These are phyloP conservation scores for Motacilla tschutschensis DNA, from an alignment of 2,113 vertebrate genomes.

Conservation along the genomic window DNA sequence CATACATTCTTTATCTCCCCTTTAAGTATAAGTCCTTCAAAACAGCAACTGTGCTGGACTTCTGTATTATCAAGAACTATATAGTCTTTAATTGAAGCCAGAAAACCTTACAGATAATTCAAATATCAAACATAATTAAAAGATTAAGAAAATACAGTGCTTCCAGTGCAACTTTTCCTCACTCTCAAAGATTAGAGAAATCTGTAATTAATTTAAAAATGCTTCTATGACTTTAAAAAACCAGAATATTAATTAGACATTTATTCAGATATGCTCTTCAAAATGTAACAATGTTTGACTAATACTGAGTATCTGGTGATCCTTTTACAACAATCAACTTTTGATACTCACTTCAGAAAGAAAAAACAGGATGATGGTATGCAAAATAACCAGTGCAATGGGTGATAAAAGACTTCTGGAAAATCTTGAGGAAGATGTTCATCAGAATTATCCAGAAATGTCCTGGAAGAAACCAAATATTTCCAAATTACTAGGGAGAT, in stretches of 20 bases:
- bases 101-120: background rate
- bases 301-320: background rate
- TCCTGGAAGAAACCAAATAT: conserved; percentile 61
- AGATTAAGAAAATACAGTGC: background rate
- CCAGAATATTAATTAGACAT: background rate
- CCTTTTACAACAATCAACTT: background rate
- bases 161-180: background rate
- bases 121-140: background rate
- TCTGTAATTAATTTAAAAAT: background rate
- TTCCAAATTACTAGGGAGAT: background rate
- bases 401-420: conserved; percentile 48
- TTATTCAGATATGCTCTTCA: background rate
- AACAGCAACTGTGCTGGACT: background rate
- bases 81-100: background rate
- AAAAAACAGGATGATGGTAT: conserved; percentile 75
- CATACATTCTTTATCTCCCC: background rate
- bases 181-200: background rate
- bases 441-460: conserved; percentile 67
- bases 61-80: background rate
- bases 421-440: conserved; percentile 40
- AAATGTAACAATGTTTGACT: background rate
- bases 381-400: conserved; percentile 79
- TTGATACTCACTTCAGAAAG: conserved; percentile 67
- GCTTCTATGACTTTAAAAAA: background rate
- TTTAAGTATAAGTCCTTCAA: background rate